These are phyloP conservation scores for Morone saxatilis DNA, from an alignment of 2,113 vertebrate species.

Conservation along the genomic window DNA sequence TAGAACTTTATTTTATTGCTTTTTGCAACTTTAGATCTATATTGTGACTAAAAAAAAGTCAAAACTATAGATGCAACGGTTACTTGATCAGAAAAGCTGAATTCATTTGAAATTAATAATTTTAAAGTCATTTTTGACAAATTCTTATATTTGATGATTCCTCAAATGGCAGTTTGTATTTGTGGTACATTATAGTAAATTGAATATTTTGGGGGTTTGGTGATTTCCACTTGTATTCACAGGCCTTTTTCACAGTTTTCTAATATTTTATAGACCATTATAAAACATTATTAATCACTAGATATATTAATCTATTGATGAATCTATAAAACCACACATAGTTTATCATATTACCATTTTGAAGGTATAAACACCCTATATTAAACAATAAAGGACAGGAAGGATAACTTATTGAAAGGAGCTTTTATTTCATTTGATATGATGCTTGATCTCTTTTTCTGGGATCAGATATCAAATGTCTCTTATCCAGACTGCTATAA, in stretches of 20 bases:
- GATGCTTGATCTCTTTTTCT: not conserved
- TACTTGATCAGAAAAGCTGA: not conserved
- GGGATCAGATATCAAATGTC: conserved; percentile 40
- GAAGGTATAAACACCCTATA: not conserved
- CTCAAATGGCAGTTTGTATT: not conserved
- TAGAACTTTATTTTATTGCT: too few species aligned
- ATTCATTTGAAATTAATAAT: not conserved
- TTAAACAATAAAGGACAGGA: not conserved
- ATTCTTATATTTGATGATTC: not conserved
- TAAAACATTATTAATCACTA: not conserved
- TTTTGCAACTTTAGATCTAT: too few species aligned
- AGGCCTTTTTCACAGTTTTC: not conserved
- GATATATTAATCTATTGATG: not conserved
- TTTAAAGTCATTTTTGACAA: not conserved
- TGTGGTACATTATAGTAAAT: too few species aligned
- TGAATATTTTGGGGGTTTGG: not conserved
- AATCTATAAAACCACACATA: not conserved
- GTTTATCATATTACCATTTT: not conserved
- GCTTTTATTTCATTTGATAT: conserved; percentile 47
- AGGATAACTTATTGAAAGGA: not conserved
- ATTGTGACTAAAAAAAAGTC: too few species aligned
- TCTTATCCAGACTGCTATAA: conserved; percentile 66
- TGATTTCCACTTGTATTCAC: not conserved
- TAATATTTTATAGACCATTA: not conserved
- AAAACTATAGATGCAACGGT: too few species aligned